Percentiles rank a stretch among this genome's conserved stretches.
phyloP scores from a whole-genome alignment of 1,140 invertebrate genomes.

The Polyergus mexicanus region DNA sequence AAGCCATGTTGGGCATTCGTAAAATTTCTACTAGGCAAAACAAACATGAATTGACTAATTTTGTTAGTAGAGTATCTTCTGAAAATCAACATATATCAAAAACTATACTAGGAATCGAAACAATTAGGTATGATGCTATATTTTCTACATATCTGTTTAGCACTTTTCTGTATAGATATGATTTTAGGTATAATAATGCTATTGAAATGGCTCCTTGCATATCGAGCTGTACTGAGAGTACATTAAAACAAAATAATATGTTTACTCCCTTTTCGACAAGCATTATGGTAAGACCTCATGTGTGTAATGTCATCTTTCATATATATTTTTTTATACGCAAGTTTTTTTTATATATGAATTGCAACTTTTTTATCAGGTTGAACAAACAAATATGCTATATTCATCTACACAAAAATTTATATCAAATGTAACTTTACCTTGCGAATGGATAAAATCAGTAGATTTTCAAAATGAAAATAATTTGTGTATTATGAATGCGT shows the following conservation, averaged over 20 bases:
- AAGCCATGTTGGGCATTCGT: slow-evolving; percentile 72
- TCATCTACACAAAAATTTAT: slow-evolving; percentile 60
- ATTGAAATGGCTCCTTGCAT: slow-evolving; percentile 29
- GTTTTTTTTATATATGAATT: background rate
- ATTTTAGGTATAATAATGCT: slow-evolving; percentile 45
- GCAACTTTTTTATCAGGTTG: background rate
- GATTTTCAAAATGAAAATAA: slow-evolving; percentile 52
- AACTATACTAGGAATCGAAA: slow-evolving; percentile 62
- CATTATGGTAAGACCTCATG: slow-evolving; percentile 31
- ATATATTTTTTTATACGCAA: background rate
- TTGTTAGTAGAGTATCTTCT: slow-evolving; percentile 65
- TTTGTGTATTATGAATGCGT: slow-evolving; percentile 7
- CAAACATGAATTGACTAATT: slow-evolving; percentile 21
- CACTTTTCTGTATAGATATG: background rate
- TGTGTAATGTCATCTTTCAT: background rate
- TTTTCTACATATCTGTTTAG: background rate
- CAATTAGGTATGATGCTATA: slow-evolving; percentile 59
- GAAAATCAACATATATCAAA: slow-evolving; percentile 61
- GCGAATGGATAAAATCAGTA: slow-evolving; percentile 9
- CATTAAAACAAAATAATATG: background rate
- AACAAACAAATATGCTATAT: slow-evolving; percentile 41
- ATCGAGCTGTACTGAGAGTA: slow-evolving; percentile 40
- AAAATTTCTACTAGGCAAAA: slow-evolving; percentile 52
- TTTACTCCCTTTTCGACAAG: slow-evolving; percentile 7
- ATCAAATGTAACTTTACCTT: slow-evolving; percentile 30